Evolutionary conservation across 2,888 invertebrate genomes (phyloP).

Genomic region (Mesorhabditis sp.): DNA sequence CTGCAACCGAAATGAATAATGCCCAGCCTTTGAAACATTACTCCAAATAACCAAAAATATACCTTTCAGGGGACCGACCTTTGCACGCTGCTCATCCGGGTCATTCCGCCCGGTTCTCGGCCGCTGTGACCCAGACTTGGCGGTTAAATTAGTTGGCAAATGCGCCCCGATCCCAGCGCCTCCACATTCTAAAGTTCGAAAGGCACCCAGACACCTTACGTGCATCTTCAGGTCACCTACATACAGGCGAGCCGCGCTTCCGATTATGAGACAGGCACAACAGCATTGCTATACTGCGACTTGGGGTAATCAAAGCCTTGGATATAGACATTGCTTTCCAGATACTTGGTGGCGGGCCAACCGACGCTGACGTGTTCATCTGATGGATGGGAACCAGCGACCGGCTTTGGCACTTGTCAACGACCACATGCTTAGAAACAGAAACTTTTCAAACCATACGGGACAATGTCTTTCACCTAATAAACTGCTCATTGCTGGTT

Average conservation of each 20-base stretch:
- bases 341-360: conserved; percentile 28
- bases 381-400: conserved; percentile 24
- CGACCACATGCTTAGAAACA: not conserved
- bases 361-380: conserved; percentile 26
- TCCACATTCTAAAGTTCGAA: not conserved
- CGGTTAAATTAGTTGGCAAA: not conserved
- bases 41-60: not conserved
- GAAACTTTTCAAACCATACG: not conserved
- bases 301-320: conserved; percentile 11
- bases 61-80: conserved; percentile 18
- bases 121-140: conserved; percentile 18
- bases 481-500: no score
- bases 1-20: not conserved
- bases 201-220: not conserved
- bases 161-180: not conserved
- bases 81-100: conserved; percentile 28
- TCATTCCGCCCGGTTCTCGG: conserved; percentile 35
- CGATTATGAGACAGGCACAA: conserved; percentile 32
- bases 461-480: not conserved
- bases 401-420: conserved; percentile 31
- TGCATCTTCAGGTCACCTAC: conserved; percentile 21
- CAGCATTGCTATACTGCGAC: conserved; percentile 33
- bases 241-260: conserved; percentile 27
- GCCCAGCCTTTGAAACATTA: not conserved
- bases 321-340: not conserved